These are phyloP conservation scores for Parasteatoda tepidariorum DNA, from an alignment of 1,140 invertebrate genomes.

Conservation along the genomic window DNA sequence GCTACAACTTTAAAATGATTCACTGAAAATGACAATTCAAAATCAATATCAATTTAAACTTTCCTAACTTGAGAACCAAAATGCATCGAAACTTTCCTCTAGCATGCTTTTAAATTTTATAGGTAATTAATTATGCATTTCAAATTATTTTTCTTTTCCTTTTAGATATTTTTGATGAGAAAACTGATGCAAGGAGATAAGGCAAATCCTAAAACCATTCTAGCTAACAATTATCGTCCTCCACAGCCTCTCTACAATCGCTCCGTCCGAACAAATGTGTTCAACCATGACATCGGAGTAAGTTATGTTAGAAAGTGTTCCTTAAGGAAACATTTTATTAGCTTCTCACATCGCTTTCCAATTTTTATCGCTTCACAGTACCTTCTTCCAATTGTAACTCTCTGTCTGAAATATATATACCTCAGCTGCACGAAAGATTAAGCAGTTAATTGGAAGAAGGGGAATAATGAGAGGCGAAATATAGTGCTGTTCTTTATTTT, in stretches of 20 bases:
- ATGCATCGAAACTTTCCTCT: no score
- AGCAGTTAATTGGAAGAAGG: no score
- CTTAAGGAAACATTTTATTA: slow-evolving; percentile 3
- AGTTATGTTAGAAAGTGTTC: slow-evolving; percentile 62
- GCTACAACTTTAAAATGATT: no score
- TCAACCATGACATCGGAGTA: slow-evolving; percentile 85
- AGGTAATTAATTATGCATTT: background rate
- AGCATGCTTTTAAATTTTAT: background rate
- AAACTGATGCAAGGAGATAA: slow-evolving; percentile 87
- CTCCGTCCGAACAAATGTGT: slow-evolving; percentile 95
- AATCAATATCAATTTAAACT: no score
- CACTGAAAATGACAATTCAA: no score
- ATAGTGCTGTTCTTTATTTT: no score
- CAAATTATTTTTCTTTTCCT: slow-evolving; percentile 61
- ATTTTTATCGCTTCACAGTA: slow-evolving; percentile 4
- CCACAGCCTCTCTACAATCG: slow-evolving; percentile 89
- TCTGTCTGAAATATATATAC: no score
- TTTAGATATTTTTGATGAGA: slow-evolving; percentile 84
- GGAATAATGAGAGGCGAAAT: no score
- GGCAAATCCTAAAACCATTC: slow-evolving; percentile 84
- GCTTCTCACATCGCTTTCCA: background rate
- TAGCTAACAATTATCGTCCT: slow-evolving; percentile 94
- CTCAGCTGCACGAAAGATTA: no score
- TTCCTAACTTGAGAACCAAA: no score
- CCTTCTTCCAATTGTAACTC: no score